Evolutionary conservation across 2,888 invertebrate species (phyloP).

Genomic region (Odontomyia ornata): DNA sequence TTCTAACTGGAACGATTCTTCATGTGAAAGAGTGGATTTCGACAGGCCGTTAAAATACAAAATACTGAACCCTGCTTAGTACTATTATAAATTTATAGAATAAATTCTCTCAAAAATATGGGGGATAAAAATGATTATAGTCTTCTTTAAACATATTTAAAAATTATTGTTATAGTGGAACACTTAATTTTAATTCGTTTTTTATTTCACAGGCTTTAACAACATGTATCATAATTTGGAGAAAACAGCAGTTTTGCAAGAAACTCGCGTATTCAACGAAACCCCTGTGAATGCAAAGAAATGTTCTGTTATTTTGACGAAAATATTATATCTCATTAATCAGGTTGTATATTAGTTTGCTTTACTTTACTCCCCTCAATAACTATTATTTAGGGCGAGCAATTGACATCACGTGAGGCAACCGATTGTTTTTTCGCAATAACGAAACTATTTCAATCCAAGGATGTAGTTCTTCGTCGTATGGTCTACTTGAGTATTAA

Average conservation of each 20-base stretch:
- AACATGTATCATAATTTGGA: conserved; percentile 94
- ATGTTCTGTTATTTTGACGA: conserved; percentile 95
- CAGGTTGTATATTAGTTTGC: conserved; percentile 69
- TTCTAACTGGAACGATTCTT: too few relatives aligned
- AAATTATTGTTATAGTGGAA: too few relatives aligned
- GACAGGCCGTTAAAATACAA: too few relatives aligned
- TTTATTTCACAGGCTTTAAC: conserved; percentile 69
- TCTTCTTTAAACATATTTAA: too few relatives aligned
- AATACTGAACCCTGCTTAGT: too few relatives aligned
- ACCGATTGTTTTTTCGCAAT: conserved; percentile 99
- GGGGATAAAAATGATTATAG: too few relatives aligned
- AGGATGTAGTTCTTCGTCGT: conserved; percentile 91
- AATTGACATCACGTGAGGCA: conserved; percentile 91
- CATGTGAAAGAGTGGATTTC: too few relatives aligned
- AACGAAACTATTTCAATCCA: conserved; percentile 98
- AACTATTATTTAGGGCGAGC: conserved; percentile 74
- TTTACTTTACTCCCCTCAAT: not conserved
- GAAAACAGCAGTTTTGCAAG: conserved; percentile 96
- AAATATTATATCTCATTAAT: conserved; percentile 93
- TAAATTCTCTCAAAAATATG: too few relatives aligned
- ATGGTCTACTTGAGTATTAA: conserved; percentile 97
- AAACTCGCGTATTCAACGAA: conserved; percentile 97
- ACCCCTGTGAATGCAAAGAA: conserved; percentile 96
- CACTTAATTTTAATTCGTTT: conserved; percentile 44
- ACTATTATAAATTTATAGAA: too few relatives aligned